These are phyloP conservation scores for Thecophora atra DNA, from an alignment of 2,888 invertebrate species.

Conservation along the genomic window DNA sequence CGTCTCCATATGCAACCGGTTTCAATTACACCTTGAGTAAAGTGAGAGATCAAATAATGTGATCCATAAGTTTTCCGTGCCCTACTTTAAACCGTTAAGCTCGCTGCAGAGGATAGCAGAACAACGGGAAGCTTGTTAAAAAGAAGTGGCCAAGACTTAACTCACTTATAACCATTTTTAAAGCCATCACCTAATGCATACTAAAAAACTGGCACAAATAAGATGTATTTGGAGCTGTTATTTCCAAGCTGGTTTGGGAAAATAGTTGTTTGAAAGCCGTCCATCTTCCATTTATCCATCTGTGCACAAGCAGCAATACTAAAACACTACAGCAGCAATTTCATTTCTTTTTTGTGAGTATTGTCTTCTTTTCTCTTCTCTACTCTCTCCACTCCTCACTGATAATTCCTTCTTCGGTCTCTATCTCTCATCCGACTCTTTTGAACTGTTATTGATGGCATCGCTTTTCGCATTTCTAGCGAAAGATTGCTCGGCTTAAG, in stretches of 20 bases:
- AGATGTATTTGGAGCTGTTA: conserved; percentile 22
- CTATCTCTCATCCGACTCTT: too few relatives aligned
- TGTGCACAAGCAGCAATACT: not conserved
- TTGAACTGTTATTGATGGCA: not conserved
- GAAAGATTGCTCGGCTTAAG: conserved; percentile 49
- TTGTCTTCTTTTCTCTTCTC: too few relatives aligned
- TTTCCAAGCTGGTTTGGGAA: not conserved
- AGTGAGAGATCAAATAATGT: too few relatives aligned
- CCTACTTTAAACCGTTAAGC: conserved; percentile 2
- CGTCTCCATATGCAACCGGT: too few relatives aligned
- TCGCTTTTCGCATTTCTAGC: conserved; percentile 45
- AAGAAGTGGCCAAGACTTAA: not conserved
- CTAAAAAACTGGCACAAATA: conserved; percentile 36
- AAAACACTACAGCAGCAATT: conserved; percentile 1
- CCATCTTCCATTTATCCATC: not conserved
- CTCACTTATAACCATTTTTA: conserved; percentile 28
- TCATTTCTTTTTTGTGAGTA: not conserved
- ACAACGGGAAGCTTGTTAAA: too few relatives aligned
- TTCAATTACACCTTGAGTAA: too few relatives aligned
- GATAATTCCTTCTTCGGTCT: too few relatives aligned
- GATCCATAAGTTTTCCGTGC: conserved; percentile 12
- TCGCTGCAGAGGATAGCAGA: not conserved
- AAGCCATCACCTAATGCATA: conserved; percentile 27
- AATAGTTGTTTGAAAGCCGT: conserved; percentile 25
- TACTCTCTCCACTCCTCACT: too few relatives aligned